Percentiles rank a stretch among this genome's conserved stretches.
phyloP scores from a whole-genome alignment of 2,888 invertebrate genomes.

The Melieria crassipennis region DNA sequence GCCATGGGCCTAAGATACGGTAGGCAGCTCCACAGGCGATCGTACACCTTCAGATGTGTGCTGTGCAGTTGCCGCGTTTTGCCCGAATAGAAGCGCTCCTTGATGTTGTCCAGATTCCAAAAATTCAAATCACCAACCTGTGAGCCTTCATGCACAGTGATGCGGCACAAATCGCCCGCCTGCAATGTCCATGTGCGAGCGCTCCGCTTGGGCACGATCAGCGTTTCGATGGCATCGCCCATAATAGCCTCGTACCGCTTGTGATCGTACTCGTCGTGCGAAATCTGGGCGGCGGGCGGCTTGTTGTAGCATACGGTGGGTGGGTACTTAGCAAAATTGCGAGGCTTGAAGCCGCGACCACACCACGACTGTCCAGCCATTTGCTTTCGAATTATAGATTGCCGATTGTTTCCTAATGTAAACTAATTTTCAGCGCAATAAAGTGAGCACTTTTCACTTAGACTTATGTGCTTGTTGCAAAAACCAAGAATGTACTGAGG shows the following conservation, averaged over 20 bases:
- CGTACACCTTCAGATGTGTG: constrained; percentile 65
- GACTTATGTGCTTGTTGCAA: too few relatives aligned
- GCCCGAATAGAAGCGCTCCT: constrained; percentile 67
- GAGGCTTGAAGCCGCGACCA: constrained; percentile 54
- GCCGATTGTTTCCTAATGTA: too few relatives aligned
- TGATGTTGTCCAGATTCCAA: constrained; percentile 66
- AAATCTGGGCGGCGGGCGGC: constrained; percentile 58
- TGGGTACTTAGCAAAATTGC: constrained; percentile 52
- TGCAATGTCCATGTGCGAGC: constrained; percentile 66
- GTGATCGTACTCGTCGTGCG: constrained; percentile 58
- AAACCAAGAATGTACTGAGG: too few relatives aligned
- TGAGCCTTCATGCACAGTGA: constrained; percentile 65
- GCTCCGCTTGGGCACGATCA: constrained; percentile 62
- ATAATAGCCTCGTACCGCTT: constrained; percentile 57
- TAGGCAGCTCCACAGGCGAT: constrained; percentile 67
- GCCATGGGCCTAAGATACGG: constrained; percentile 67
- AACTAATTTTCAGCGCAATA: too few relatives aligned
- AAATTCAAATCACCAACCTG: constrained; percentile 68
- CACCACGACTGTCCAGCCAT: constrained; percentile 50
- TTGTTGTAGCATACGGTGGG: constrained; percentile 64
- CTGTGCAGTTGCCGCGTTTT: constrained; percentile 67
- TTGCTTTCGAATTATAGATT: too few relatives aligned
- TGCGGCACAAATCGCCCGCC: constrained; percentile 65
- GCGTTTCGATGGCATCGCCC: constrained; percentile 55
- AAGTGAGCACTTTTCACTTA: too few relatives aligned